These are phyloP conservation scores for Thamnophis sirtalis DNA, from an alignment of 2,113 vertebrate genomes.

Conservation along the genomic window DNA sequence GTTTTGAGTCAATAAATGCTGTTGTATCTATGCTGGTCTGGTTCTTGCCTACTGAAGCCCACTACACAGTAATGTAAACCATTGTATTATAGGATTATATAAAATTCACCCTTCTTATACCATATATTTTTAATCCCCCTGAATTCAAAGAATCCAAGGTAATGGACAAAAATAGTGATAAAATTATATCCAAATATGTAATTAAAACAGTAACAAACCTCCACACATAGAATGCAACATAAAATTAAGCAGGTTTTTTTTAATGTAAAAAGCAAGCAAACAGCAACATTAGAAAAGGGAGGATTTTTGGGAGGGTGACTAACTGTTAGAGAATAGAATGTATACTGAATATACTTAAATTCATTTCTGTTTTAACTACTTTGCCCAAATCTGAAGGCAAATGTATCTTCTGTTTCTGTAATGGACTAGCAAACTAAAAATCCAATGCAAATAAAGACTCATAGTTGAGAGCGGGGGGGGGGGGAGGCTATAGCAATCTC, in stretches of 20 bases:
- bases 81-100: neutral
- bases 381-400: conserved; percentile 5
- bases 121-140: neutral
- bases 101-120: neutral
- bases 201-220: neutral
- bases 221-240: neutral
- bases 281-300: neutral
- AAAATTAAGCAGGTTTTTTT: neutral
- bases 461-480: neutral
- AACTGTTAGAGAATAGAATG: neutral
- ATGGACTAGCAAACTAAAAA: conserved; percentile 3
- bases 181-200: neutral
- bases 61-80: neutral
- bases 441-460: conserved; percentile 1
- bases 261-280: neutral
- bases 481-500: neutral
- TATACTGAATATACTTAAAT: neutral
- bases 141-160: neutral
- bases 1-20: too few species aligned
- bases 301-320: neutral
- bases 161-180: neutral
- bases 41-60: too few species aligned
- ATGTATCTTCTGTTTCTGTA: neutral
- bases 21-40: too few species aligned
- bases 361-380: neutral